These are phyloP conservation scores for Neosilurus hyrtlii DNA, from an alignment of 2,797 vertebrate species.

Conservation along the genomic window DNA sequence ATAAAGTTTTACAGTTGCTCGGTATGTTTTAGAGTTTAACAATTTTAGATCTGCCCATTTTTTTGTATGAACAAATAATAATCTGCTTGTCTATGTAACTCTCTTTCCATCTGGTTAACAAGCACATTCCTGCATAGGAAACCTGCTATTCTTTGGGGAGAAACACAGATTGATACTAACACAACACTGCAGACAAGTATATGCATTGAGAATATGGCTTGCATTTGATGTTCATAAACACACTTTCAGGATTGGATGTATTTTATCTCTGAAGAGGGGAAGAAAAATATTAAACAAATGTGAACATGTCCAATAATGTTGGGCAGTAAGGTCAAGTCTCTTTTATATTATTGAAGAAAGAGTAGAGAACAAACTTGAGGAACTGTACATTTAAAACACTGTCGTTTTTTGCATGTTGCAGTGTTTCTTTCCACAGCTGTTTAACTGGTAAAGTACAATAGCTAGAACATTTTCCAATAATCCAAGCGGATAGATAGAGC, in stretches of 20 bases:
- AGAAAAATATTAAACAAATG: background rate
- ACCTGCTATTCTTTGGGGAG: slow-evolving; percentile 8
- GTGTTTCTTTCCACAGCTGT: background rate
- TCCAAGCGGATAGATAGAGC: slow-evolving; percentile 27
- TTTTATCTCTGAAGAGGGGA: background rate
- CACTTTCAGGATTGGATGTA: background rate
- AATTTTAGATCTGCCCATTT: slow-evolving; percentile 47
- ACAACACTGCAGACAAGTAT: slow-evolving; percentile 8
- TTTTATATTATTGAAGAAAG: slow-evolving; percentile 46
- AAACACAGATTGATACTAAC: slow-evolving; percentile 6
- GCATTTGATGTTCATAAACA: slow-evolving; percentile 11
- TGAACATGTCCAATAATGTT: background rate
- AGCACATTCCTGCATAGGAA: slow-evolving; percentile 36
- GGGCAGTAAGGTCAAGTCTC: background rate
- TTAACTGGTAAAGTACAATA: slow-evolving; percentile 3
- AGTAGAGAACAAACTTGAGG: background rate
- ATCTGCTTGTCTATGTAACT: slow-evolving; percentile 34
- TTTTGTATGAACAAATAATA: slow-evolving; percentile 28
- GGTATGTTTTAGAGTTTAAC: slow-evolving; percentile 42
- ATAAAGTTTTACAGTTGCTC: slow-evolving; percentile 62
- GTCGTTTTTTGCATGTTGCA: background rate
- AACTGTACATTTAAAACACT: slow-evolving; percentile 18
- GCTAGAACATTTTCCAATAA: slow-evolving; percentile 23
- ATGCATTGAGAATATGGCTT: background rate
- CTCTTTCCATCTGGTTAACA: slow-evolving; percentile 40